Base-by-base conservation (phyloP, 2,797 vertebrate species). In the Huso huso region DNA sequence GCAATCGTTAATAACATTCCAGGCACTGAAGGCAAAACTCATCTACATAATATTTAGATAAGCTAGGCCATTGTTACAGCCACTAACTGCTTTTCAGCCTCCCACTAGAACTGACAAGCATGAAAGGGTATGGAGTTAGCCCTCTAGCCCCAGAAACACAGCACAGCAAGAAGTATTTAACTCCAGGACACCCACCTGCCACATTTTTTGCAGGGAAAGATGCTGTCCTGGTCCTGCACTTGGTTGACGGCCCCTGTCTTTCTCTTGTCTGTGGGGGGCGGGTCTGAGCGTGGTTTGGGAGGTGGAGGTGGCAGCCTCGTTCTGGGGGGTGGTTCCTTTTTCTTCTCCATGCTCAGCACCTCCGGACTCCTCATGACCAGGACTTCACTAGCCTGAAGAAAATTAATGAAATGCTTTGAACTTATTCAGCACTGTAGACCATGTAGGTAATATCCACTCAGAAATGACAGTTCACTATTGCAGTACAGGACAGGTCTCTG, bases 171-270 rank as follows among this genome's bases (percentile, higher is more conserved):
- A 1, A 37, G 23, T 37, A 37, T 37, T 37, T 37, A 37, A 37
- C 23, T 37, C 23, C 23, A 9, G 11, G 71, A 64, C 12, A 78
- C 92, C 86, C 70, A 98, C 97, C 96, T 96, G 88, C 96, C 96
- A 67, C 97, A 99, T 77, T 99, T 98, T 88, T 98, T 99, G 88
- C 97, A 99, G 53, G 97, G 97, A 84, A 98, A 99, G 37, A 92
- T 93, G 62, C 91, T 95, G 75, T 98, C 96, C 74, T 87, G 91
- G 60, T 74, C 89, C 1, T 89, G 74, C 60, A 61, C 80, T 74
- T 95, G 96, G 79, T 61, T 86, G 72, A 72, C 73, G 0, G 82
- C 61, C 0, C 92, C 85, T 48, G 75, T 81, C 62, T 80, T 81
- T 83, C 84, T 88, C 70, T 91, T 85, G 1, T 81, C 70, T 61